Percentiles rank a stretch among this genome's conserved stretches.
Evolutionary conservation across 2,113 vertebrate species (phyloP).

Genomic region (Ploceus nigricollis): DNA sequence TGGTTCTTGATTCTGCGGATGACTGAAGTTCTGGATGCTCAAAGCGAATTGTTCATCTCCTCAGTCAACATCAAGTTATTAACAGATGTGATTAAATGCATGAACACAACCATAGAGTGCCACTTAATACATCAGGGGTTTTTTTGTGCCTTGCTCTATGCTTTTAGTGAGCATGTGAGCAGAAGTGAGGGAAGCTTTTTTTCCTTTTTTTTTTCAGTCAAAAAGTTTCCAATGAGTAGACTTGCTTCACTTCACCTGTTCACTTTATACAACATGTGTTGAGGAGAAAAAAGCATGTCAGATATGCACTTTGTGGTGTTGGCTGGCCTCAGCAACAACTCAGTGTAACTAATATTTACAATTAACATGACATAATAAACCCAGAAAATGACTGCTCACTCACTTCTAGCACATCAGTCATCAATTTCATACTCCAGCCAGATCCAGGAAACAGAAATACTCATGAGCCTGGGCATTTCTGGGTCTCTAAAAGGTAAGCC

Average conservation of each 20-base stretch:
- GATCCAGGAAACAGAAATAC: background rate
- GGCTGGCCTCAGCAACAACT: background rate
- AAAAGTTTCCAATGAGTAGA: background rate
- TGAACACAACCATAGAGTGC: background rate
- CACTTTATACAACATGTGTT: background rate
- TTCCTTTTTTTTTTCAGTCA: background rate
- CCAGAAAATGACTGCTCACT: background rate
- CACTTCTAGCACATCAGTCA: background rate
- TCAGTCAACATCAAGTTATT: accelerated
- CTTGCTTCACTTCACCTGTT: background rate
- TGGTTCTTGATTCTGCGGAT: background rate
- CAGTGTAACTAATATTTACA: background rate
- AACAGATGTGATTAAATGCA: background rate
- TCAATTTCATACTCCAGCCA: background rate
- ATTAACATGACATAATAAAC: background rate
- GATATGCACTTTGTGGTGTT: background rate
- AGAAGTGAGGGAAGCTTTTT: background rate
- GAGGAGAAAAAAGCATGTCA: background rate
- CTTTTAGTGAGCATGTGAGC: background rate
- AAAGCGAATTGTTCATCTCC: background rate
- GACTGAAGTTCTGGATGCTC: background rate
- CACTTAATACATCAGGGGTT: background rate
- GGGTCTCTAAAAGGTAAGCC: background rate
- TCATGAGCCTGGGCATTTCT: background rate
- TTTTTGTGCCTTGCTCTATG: background rate